phyloP scores from a whole-genome alignment of 2,888 invertebrate genomes.

The Dryobotodes eremita region DNA sequence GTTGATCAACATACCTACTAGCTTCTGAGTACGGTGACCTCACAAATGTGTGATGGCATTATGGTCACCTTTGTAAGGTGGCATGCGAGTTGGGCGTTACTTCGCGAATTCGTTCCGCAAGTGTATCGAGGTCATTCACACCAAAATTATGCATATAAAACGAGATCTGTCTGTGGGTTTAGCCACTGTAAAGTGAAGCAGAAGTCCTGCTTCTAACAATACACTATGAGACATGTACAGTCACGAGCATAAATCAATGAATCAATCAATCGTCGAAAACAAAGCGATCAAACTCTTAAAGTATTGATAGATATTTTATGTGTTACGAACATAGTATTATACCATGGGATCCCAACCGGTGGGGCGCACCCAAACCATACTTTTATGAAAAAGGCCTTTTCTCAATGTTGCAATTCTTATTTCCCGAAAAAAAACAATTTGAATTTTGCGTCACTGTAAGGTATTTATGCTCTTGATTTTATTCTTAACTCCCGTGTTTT shows the following conservation, averaged over 20 bases:
- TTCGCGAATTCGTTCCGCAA: constrained; percentile 55
- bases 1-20: background rate
- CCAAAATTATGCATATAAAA: constrained; percentile 61
- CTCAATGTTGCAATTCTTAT: background rate
- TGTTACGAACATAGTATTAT: background rate
- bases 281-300: background rate
- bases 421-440: background rate
- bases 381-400: background rate
- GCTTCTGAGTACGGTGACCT: constrained; percentile 13
- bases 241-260: too few species aligned
- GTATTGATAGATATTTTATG: background rate
- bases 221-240: background rate
- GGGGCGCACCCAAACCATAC: background rate
- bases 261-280: too few species aligned
- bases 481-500: background rate
- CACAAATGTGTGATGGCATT: constrained; percentile 24
- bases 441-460: background rate
- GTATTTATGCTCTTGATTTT: too few species aligned
- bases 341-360: too few species aligned
- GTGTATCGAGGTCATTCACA: constrained; percentile 62
- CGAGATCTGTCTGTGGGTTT: constrained; percentile 39
- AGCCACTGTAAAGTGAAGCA: background rate
- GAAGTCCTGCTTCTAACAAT: constrained; percentile 19
- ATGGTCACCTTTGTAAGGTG: constrained; percentile 34
- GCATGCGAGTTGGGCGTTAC: constrained; percentile 36